Conservation (phyloP, 2,113 vertebrate species). For the Lucifuga dentata region DNA sequence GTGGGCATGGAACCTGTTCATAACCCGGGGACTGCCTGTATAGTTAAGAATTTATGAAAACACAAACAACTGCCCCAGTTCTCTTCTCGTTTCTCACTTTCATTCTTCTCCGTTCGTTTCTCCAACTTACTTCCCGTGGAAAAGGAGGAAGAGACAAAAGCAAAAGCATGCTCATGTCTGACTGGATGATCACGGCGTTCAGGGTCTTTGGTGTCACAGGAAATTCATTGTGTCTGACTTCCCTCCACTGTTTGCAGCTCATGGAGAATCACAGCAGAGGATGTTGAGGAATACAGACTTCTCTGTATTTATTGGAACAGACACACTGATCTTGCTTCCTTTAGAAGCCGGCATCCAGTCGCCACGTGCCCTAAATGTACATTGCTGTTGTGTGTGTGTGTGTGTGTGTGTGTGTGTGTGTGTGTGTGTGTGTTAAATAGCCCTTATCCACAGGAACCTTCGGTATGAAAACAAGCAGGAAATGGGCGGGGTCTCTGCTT, state of each 20-base stretch:
- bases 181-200: conserved; percentile 24
- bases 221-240: conserved; percentile 61
- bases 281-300: conserved; percentile 48
- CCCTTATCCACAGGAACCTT: conserved; percentile 10
- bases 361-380: conserved; percentile 8
- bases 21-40: too few relatives aligned
- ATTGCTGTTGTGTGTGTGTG: too few relatives aligned
- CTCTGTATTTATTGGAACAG: conserved; percentile 44
- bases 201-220: conserved; percentile 55
- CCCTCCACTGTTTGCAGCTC: conserved; percentile 26
- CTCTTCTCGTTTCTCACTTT: too few relatives aligned
- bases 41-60: too few relatives aligned
- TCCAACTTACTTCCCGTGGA: conserved; percentile 2
- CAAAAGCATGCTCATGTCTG: conserved; percentile 22
- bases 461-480: conserved; percentile 22
- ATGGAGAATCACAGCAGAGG: conserved; percentile 44
- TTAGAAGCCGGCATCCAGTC: neutral
- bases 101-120: neutral
- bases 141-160: conserved; percentile 26
- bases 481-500: conserved; percentile 15
- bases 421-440: neutral
- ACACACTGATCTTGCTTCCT: conserved; percentile 48
- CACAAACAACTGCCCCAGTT: too few relatives aligned
- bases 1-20: too few relatives aligned
- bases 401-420: too few relatives aligned